phyloP scores from a whole-genome alignment of 1,140 invertebrate genomes.

The Pogonus chalceus region DNA sequence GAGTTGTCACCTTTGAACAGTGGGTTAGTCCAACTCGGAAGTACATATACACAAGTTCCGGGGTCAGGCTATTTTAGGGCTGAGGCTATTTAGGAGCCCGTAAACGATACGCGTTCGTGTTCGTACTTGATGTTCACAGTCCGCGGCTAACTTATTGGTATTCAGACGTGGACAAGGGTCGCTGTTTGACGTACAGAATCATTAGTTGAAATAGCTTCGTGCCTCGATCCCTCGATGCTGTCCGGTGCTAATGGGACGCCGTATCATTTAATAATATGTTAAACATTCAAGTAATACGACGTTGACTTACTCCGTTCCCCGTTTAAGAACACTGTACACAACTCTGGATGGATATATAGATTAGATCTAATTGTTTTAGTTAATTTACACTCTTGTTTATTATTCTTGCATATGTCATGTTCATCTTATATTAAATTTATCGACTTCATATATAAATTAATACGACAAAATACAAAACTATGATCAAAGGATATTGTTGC shows the following conservation, averaged over 20 bases:
- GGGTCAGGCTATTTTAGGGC: neutral
- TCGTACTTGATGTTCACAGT: neutral
- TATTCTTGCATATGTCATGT: too few relatives aligned
- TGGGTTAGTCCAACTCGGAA: neutral
- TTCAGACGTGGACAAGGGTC: neutral
- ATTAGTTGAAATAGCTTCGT: neutral
- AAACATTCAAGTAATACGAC: neutral
- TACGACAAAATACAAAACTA: too few relatives aligned
- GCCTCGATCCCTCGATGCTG: too few relatives aligned
- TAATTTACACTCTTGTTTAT: too few relatives aligned
- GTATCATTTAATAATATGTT: conserved; percentile 5
- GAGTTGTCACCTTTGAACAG: neutral
- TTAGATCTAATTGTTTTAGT: too few relatives aligned
- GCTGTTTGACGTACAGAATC: neutral
- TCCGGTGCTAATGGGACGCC: neutral
- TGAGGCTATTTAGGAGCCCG: neutral
- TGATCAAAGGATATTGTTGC: too few relatives aligned
- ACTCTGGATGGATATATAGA: too few relatives aligned
- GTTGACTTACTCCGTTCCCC: too few relatives aligned
- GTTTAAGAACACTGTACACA: too few relatives aligned
- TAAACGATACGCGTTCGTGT: neutral
- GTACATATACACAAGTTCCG: neutral
- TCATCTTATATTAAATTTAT: too few relatives aligned
- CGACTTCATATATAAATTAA: too few relatives aligned
- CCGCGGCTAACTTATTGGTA: neutral